Conservation (phyloP, 2,888 invertebrate species). For the Cantharis rustica region DNA sequence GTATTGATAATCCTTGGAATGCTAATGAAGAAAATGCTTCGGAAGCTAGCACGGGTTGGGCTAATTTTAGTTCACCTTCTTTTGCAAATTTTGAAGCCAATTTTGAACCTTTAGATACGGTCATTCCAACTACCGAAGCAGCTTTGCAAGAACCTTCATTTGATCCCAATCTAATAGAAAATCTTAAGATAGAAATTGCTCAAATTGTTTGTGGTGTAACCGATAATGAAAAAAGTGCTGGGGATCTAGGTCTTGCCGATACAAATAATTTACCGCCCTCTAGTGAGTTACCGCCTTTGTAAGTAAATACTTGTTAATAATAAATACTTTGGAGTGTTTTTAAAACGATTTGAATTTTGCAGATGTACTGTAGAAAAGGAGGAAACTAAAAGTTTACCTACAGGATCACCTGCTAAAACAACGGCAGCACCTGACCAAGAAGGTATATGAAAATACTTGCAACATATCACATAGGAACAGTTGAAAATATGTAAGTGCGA, state of each 20-base stretch:
- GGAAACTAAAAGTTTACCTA: conserved; percentile 18
- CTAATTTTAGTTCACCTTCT: conserved; percentile 54
- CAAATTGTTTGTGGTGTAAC: neutral
- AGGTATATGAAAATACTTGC: conserved; percentile 32
- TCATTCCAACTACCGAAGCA: neutral
- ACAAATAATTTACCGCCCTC: neutral
- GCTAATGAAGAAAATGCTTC: conserved; percentile 32
- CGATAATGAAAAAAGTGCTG: neutral
- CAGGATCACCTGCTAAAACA: conserved; percentile 21
- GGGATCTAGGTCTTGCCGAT: neutral
- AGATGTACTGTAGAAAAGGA: conserved; percentile 17
- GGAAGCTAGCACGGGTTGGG: conserved; percentile 50
- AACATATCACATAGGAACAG: conserved; percentile 51
- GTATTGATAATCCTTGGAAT: conserved; percentile 45
- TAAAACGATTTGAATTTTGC: neutral
- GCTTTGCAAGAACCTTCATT: conserved; percentile 27
- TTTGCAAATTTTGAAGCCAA: conserved; percentile 44
- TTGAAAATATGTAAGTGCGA: conserved; percentile 44
- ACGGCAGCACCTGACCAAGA: conserved; percentile 30
- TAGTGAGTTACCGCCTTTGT: neutral
- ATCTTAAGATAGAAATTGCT: conserved; percentile 34
- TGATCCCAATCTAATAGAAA: conserved; percentile 38
- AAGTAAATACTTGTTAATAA: neutral
- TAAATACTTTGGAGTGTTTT: neutral
- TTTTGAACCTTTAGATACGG: conserved; percentile 30